phyloP scores from a whole-genome alignment of 2,113 vertebrate species.

The Megatriorchis doriae region DNA sequence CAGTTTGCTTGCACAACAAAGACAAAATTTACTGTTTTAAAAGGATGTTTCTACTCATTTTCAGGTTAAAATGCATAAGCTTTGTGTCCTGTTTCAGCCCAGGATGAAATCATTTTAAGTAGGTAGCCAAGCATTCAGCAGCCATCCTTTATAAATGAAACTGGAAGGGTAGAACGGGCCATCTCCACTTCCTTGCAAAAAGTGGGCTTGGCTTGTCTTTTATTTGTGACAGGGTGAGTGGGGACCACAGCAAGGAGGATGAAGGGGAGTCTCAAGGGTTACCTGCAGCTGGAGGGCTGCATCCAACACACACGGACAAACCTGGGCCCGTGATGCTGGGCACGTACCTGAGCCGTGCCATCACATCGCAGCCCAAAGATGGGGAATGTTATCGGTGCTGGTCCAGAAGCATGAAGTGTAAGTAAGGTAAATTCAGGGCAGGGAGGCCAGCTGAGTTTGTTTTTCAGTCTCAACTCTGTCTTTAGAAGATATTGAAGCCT shows the following conservation, averaged over 20 bases:
- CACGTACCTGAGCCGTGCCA: fast-evolving
- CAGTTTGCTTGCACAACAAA: background rate
- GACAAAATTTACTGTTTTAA: background rate
- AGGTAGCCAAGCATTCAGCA: background rate
- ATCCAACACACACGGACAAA: too few relatives aligned
- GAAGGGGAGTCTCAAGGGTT: background rate
- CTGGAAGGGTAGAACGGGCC: background rate
- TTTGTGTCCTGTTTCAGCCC: background rate
- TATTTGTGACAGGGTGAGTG: background rate
- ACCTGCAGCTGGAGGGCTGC: background rate
- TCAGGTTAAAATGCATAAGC: background rate
- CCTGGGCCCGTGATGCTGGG: too few relatives aligned
- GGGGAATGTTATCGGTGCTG: fast-evolving
- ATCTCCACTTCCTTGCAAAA: background rate
- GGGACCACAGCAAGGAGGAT: background rate
- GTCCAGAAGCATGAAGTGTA: too few relatives aligned
- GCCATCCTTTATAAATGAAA: background rate
- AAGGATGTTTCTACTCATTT: background rate
- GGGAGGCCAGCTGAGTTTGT: background rate
- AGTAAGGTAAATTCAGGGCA: background rate
- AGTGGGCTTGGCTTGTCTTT: background rate
- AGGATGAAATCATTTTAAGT: background rate
- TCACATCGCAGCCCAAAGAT: background rate
- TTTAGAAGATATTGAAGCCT: background rate
- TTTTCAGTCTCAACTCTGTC: background rate